Evolutionary conservation across 2,888 invertebrate species (phyloP).

Genomic region (Lithodes maja): DNA sequence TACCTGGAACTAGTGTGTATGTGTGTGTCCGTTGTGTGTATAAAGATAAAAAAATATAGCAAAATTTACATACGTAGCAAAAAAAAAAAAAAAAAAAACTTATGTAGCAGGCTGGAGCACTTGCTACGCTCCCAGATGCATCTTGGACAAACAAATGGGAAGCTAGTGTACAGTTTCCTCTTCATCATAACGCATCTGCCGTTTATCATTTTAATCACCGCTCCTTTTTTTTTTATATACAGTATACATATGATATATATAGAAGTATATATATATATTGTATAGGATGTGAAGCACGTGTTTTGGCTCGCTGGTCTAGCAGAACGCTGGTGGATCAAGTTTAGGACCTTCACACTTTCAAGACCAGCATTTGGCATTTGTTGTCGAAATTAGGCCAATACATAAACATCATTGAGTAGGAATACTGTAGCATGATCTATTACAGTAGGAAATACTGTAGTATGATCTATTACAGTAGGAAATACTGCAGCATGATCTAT

Average conservation of each 20-base stretch:
- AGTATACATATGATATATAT: conserved; percentile 10
- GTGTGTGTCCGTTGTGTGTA: background rate
- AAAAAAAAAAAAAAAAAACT: conserved; percentile 19
- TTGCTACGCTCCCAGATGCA: background rate
- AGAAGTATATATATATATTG: conserved; percentile 8
- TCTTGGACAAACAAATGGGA: conserved; percentile 1
- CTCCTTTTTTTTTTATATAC: conserved; percentile 19
- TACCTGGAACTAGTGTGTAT: background rate
- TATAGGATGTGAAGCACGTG: conserved; percentile 24
- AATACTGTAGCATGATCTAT: too few relatives aligned
- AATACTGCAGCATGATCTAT: too few relatives aligned
- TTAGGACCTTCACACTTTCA: too few relatives aligned
- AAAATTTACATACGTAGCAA: conserved; percentile 18
- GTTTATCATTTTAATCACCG: conserved; percentile 22
- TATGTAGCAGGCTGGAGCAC: background rate
- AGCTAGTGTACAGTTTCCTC: background rate
- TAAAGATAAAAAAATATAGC: conserved; percentile 17
- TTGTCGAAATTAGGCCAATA: too few relatives aligned
- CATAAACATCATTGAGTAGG: too few relatives aligned
- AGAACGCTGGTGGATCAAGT: too few relatives aligned
- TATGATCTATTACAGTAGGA: too few relatives aligned
- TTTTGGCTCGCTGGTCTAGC: too few relatives aligned
- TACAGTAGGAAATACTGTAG: too few relatives aligned
- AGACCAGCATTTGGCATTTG: too few relatives aligned
- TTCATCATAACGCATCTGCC: background rate